Conservation (phyloP, 2,888 invertebrate genomes). For the Bombylius major region DNA sequence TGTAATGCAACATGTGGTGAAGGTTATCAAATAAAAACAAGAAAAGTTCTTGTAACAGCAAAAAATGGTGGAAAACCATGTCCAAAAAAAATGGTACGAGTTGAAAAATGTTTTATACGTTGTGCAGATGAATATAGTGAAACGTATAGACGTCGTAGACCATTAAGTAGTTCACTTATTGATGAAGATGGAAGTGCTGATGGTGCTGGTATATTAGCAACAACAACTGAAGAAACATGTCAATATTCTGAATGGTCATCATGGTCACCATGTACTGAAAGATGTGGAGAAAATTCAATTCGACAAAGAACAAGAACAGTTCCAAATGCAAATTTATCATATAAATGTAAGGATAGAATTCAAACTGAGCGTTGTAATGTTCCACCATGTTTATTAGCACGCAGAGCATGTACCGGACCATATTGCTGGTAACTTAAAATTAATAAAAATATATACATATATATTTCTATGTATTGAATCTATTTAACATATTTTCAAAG, state of each 20-base stretch:
- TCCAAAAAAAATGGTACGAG: conserved; percentile 37
- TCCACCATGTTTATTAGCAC: conserved; percentile 27
- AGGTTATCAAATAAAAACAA: conserved; percentile 38
- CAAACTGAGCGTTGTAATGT: conserved; percentile 30
- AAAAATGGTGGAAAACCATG: conserved; percentile 42
- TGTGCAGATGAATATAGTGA: conserved; percentile 26
- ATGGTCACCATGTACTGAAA: conserved; percentile 54
- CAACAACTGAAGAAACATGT: conserved; percentile 37
- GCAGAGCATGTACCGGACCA: conserved; percentile 15
- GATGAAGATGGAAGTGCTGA: background rate
- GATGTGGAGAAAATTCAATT: conserved; percentile 46
- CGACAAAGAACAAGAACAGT: conserved; percentile 41
- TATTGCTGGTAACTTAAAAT: conserved; percentile 8
- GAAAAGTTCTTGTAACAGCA: conserved; percentile 38
- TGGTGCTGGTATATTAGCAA: conserved; percentile 1
- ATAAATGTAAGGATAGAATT: conserved; percentile 32
- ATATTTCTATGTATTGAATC: too few species aligned
- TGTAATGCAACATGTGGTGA: conserved; percentile 41
- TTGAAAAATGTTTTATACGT: conserved; percentile 31
- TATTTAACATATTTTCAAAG: too few species aligned
- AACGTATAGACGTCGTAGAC: background rate
- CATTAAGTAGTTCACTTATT: background rate
- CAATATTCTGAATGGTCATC: conserved; percentile 52
- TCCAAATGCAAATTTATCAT: conserved; percentile 27
- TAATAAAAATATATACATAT: too few species aligned